Conservation (phyloP, 2,113 vertebrate genomes). For the Psittacara wagleri region DNA sequence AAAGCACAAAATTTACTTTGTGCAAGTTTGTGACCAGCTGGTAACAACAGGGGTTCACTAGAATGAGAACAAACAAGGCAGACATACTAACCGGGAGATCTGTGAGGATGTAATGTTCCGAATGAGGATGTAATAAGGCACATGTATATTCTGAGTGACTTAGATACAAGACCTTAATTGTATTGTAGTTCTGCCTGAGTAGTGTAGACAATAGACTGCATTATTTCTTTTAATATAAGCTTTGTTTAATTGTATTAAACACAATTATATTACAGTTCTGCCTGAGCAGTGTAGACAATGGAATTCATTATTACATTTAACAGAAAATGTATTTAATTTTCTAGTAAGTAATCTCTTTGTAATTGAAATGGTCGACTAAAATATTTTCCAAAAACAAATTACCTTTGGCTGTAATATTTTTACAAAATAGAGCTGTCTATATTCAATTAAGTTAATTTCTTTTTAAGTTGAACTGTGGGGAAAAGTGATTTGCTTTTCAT, state of each 20-base stretch:
- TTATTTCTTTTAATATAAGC: constrained; percentile 62
- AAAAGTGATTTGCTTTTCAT: constrained; percentile 21
- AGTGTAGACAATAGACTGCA: constrained; percentile 43
- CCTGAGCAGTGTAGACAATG: constrained; percentile 58
- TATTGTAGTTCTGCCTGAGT: constrained; percentile 21
- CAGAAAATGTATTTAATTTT: constrained; percentile 75
- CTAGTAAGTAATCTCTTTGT: constrained; percentile 61
- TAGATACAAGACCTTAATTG: constrained; percentile 4
- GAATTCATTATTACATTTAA: constrained; percentile 70
- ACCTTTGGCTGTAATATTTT: constrained; percentile 42
- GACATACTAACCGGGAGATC: not conserved
- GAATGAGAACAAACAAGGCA: not conserved
- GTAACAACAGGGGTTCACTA: not conserved
- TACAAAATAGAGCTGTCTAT: constrained; percentile 43
- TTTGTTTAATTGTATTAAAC: constrained; percentile 68
- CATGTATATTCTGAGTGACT: constrained; percentile 10
- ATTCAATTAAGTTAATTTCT: constrained; percentile 58
- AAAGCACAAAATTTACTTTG: not conserved
- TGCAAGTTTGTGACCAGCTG: not conserved
- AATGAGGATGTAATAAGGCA: not conserved
- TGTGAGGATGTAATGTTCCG: not conserved
- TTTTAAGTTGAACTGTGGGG: not conserved
- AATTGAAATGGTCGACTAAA: constrained; percentile 60
- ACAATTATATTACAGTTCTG: constrained; percentile 63
- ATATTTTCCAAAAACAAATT: constrained; percentile 62